Conservation (phyloP, 2,888 invertebrate genomes). For the Aethes cnicana region DNA sequence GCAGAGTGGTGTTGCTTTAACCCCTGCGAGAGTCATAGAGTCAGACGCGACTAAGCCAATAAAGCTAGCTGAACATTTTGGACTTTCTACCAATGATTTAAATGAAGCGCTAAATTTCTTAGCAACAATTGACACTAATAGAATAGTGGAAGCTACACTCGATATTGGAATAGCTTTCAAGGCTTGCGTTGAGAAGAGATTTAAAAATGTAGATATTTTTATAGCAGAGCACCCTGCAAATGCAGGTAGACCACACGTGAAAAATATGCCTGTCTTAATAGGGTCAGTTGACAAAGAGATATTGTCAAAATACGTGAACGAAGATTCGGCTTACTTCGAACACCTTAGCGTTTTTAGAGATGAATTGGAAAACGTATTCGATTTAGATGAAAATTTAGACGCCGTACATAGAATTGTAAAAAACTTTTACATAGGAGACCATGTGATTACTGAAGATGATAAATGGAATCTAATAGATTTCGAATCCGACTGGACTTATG, state of each 20-base stretch:
- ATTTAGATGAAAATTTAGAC: slow-evolving; percentile 11
- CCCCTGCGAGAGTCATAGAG: slow-evolving; percentile 6
- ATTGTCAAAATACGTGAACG: not conserved
- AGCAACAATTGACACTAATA: slow-evolving; percentile 6
- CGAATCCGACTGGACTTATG: slow-evolving; percentile 25
- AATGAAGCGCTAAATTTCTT: slow-evolving; percentile 23
- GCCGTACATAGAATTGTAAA: slow-evolving; percentile 3
- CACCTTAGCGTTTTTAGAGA: slow-evolving; percentile 10
- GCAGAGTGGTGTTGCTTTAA: slow-evolving; percentile 28
- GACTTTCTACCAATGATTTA: slow-evolving; percentile 5
- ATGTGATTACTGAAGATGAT: slow-evolving; percentile 15
- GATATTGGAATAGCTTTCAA: slow-evolving; percentile 18
- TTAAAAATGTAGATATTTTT: slow-evolving; percentile 13
- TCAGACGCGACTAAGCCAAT: slow-evolving; percentile 9
- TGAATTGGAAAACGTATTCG: not conserved
- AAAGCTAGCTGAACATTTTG: slow-evolving; percentile 23
- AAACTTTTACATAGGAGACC: slow-evolving; percentile 24
- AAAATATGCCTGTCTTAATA: slow-evolving; percentile 26
- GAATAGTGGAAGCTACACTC: slow-evolving; percentile 12
- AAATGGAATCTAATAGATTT: slow-evolving; percentile 18
- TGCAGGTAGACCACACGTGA: slow-evolving; percentile 5
- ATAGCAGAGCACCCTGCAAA: slow-evolving; percentile 14
- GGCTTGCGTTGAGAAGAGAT: slow-evolving; percentile 21
- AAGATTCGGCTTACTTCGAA: slow-evolving; percentile 2
- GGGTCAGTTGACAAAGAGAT: slow-evolving; percentile 27